Base-by-base conservation (phyloP, 2,888 invertebrate species). In the Scotopteryx bipunctaria region DNA sequence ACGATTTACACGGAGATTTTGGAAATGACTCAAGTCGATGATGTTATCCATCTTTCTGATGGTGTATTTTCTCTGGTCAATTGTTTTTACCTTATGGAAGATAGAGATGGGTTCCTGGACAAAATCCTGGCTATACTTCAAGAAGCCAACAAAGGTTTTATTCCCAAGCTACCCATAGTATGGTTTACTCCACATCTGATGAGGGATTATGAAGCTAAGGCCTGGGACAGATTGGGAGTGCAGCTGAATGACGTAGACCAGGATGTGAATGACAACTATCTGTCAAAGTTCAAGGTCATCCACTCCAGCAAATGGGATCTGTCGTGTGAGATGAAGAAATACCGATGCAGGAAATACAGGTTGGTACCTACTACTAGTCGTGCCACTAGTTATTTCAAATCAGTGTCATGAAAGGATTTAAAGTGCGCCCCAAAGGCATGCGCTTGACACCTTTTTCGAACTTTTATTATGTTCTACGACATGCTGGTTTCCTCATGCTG, bases 301-400 rank as follows among this genome's bases (percentile, higher is more conserved):
- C 91, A 96, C 66, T 96, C 96, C 0, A 95, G 95, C 66, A 95
- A 94, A 45, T 96, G 96, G 81, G 95, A 95, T 6, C 93, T 95
- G 91, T 96, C 96, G 64, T 92, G 96, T 55, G 73, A 81, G 27
- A 70, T 81, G 15, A 71, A 64, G 21, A 79, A 81, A 11, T 69
- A 73, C 5, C 69, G 79, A 15, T 86, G 86, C 53, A 59, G 13
- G 1, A 78, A 67, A 42, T 86, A 81, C 50, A 81, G 80, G 86
- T 81, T 52, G 57, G 45, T 15, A n/a, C n/a, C n/a, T n/a, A n/a
- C n/a, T n/a, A n/a, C n/a, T n/a, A n/a, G n/a, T n/a, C n/a, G n/a
- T n/a, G n/a, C n/a, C n/a, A n/a, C n/a, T n/a, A n/a, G n/a, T n/a
- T n/a, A n/a, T n/a, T n/a, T n/a, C n/a, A n/a, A n/a, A n/a, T n/a